phyloP scores from a whole-genome alignment of 2,888 invertebrate species.

The Atherix ibis region DNA sequence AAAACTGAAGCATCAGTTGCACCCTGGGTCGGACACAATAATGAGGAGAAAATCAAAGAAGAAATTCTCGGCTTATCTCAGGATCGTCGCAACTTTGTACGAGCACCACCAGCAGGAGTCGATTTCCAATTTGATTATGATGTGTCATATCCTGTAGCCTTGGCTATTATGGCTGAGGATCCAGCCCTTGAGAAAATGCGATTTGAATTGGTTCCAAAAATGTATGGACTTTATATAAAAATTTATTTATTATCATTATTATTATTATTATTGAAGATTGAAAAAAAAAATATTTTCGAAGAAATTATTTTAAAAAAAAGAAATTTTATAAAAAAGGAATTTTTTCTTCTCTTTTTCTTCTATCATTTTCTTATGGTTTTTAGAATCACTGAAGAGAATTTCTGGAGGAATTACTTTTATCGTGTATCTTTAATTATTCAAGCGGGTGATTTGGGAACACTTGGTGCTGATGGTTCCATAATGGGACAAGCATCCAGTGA shows the following conservation, averaged over 20 bases:
- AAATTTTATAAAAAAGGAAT: slow-evolving; percentile 1
- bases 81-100: slow-evolving; percentile 94
- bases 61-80: slow-evolving; percentile 90
- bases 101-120: slow-evolving; percentile 89
- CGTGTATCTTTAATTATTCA: slow-evolving; percentile 96
- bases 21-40: slow-evolving; percentile 92
- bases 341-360: slow-evolving; percentile 1
- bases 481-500: slow-evolving; percentile 31
- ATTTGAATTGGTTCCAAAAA: slow-evolving; percentile 98
- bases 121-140: slow-evolving; percentile 93
- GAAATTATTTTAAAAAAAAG: no score
- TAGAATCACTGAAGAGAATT: slow-evolving; percentile 91
- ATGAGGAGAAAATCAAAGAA: slow-evolving; percentile 85
- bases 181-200: slow-evolving; percentile 95
- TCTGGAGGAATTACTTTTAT: slow-evolving; percentile 99
- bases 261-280: slow-evolving; percentile 1
- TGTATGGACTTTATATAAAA: slow-evolving; percentile 44
- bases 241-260: no score
- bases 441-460: slow-evolving; percentile 57
- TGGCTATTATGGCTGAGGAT: slow-evolving; percentile 89
- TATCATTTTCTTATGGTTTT: slow-evolving; percentile 15
- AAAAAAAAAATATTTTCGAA: slow-evolving; percentile 2
- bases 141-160: slow-evolving; percentile 80
- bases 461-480: slow-evolving; percentile 30
- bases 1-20: slow-evolving; percentile 56